Percentiles rank a stretch among this genome's conserved stretches.
Conservation (phyloP, 2,888 invertebrate genomes). For the Arctia plantaginis region DNA sequence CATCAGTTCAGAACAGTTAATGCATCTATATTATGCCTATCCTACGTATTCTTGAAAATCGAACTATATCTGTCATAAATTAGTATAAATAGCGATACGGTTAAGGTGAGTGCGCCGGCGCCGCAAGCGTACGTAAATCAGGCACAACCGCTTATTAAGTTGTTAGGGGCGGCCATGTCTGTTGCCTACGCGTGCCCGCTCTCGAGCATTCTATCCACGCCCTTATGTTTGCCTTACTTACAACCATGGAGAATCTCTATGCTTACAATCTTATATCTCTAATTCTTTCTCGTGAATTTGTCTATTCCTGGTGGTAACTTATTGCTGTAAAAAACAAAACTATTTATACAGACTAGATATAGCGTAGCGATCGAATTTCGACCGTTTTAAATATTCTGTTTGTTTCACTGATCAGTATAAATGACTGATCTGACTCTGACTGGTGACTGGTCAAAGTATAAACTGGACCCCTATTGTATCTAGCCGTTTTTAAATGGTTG, state of each 20-base stretch:
- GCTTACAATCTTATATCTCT: conserved; percentile 63
- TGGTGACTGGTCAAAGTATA: no score
- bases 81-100: conserved; percentile 77
- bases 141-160: conserved; percentile 84
- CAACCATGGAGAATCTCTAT: no score
- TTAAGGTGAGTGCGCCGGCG: conserved; percentile 78
- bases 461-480: no score
- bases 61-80: conserved; percentile 84
- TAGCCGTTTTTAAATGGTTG: no score
- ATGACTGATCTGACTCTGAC: no score
- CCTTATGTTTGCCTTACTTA: conserved; percentile 76
- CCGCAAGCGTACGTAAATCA: conserved; percentile 85
- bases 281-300: conserved; percentile 40
- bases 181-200: conserved; percentile 79
- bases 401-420: background rate
- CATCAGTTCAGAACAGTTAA: background rate
- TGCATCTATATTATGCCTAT: background rate
- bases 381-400: no score
- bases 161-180: conserved; percentile 81
- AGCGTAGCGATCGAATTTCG: background rate
- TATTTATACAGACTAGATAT: background rate
- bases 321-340: background rate
- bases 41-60: conserved; percentile 57
- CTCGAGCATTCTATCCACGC: conserved; percentile 72
- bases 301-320: conserved; percentile 32